Evolutionary conservation across 2,888 invertebrate genomes (phyloP), one percentile per base, ranked within the genome.

Genomic region (Erebia palarica): DNA sequence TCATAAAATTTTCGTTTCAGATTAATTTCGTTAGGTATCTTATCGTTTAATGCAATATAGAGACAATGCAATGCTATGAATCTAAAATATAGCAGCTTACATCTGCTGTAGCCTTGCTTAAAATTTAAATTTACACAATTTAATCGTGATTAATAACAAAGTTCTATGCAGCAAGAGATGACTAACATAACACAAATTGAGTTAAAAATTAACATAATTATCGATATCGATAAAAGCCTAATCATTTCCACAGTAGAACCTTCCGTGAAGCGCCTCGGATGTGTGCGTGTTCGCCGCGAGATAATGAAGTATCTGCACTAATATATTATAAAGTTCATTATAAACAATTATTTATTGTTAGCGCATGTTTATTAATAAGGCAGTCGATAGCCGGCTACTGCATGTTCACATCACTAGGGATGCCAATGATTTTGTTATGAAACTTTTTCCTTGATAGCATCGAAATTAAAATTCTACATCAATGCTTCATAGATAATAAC

Each of bases 321-420:
- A 92, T 92, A 93, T 93, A 93, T 93, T 93, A 93, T 92, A 93
- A 93, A 93, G 92, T 92, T 93, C 93, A 93, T 92, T 93, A 93
- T 93, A 93, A 92, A 92, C 93, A 92, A 93, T 93, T 93, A 93
- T 93, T 93, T 93, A 93, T 93, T 92, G 93, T 93, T 92, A 92
- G 90, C 87, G 92, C 86, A 92, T 93, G 92, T 93, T 92, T 93
- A 93, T 93, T 93, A 93, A 93, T 93, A 92, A 93, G 92, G 85
- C 84, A 84, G 84, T 81, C 84, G 87, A 86, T 88, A 84, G 81
- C 76, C 79, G 81, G 91, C 92, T 92, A 92, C 92, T 87, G 86
- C 84, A 81, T 89, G 84, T 86, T 84, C 80, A 78, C 77, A 73
- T 69, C 72, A 61, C 73, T 73, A 82, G 82, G 82, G 82, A 70